A percentile compares a stretch with the other conserved stretches of the same genome.
Conservation (phyloP, 2,113 vertebrate species). For the Heteronetta atricapilla region DNA sequence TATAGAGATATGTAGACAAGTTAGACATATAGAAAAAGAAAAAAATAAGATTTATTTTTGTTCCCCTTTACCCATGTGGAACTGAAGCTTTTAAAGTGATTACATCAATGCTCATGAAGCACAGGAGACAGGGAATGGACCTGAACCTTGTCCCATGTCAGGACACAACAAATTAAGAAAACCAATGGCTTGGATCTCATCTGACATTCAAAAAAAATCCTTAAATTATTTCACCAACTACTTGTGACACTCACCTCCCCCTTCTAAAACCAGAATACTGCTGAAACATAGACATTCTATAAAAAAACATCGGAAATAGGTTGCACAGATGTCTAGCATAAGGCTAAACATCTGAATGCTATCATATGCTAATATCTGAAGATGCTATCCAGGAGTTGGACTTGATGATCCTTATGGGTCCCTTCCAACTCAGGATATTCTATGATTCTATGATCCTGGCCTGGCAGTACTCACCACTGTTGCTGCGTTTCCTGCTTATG, state of each 20-base stretch:
- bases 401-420: too few species aligned
- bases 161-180: background rate
- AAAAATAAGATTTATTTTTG: background rate
- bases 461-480: conserved; percentile 83
- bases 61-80: background rate
- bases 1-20: background rate
- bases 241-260: too few species aligned
- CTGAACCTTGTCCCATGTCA: background rate
- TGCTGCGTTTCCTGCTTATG: conserved; percentile 85
- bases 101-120: background rate
- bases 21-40: background rate
- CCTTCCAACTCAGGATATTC: too few species aligned
- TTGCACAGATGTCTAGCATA: background rate
- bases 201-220: background rate
- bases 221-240: background rate
- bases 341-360: background rate
- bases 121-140: background rate
- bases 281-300: background rate
- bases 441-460: background rate
- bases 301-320: background rate
- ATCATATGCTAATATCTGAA: background rate
- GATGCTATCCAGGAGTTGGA: background rate
- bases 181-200: background rate
- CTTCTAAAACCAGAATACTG: background rate
- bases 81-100: background rate